Evolutionary conservation across 1,140 invertebrate genomes (phyloP), one percentile per base, ranked within the genome.

Genomic region (Drosophila eugracilis): DNA sequence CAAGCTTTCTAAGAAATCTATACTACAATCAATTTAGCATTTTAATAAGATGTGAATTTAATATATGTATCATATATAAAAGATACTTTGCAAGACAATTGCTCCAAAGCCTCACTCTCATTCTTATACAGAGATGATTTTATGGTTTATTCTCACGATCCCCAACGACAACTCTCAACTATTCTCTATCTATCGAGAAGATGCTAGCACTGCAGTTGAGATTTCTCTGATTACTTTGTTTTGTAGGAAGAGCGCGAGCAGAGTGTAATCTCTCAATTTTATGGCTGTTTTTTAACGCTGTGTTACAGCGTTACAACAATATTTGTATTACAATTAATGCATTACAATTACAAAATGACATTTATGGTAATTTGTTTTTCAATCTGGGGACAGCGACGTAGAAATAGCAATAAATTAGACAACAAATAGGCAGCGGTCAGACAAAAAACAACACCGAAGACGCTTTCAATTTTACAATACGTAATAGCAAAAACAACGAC

Each of bases 351-450:
- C 75, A 83, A 78, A 75, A 62, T 57, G 52, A 84, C 75, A 75
- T 75, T 84, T 85, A 85, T 84, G 60, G 66, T 76, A 73, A 79
- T 84, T 84, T 84, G 75, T 37, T 78, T 78, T 83, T 71, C 44
- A 78, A 78, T 83, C 78, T 78, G 58, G 44, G 45, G 55, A 55
- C 44, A 54, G 22, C 22, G 76, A 15, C 63, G 70, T 78, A 66
- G 79, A 84, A 83, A 78, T 66, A 75, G 24, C 75, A 75, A 83
- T 83, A 84, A 75, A 83, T 75, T 75, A 78, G 63, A 75, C 78
- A 83, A 69, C 67, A 76, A 83, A 70, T 60, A 37, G 75, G 28
- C 47, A 45, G 66, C 34, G 58, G 26, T 44, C 54, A 69, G 28
- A 62, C 54, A 26, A 73, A 65, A 55, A 58, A 52, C 17, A 34